Conservation (phyloP, 2,797 vertebrate genomes). For the Sebastes paucispinis region DNA sequence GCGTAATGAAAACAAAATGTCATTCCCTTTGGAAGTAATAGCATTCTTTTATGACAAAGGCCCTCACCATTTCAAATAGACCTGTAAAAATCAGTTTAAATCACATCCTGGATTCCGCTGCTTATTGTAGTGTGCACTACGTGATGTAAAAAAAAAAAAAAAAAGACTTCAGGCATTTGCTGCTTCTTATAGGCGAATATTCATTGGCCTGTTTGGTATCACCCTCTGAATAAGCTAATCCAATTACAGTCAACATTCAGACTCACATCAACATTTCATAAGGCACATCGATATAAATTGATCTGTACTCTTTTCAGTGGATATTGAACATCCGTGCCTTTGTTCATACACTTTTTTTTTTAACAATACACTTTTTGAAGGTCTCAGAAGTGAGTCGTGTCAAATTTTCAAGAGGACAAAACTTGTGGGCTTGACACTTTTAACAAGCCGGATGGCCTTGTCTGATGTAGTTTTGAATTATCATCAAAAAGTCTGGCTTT, state of each 20-base stretch:
- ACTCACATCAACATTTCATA: constrained; percentile 30
- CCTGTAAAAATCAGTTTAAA: constrained; percentile 31
- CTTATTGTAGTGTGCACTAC: constrained; percentile 1
- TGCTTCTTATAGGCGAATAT: constrained; percentile 18
- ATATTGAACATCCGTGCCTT: constrained; percentile 23
- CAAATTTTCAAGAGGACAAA: constrained; percentile 55
- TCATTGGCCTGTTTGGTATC: constrained; percentile 10
- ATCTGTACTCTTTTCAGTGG: constrained; percentile 18
- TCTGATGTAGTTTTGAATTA: constrained; percentile 48
- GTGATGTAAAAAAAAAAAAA: not conserved
- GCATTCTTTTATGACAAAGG: constrained; percentile 46
- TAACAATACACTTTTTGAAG: constrained; percentile 32
- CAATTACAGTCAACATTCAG: constrained; percentile 30
- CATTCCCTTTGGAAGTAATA: constrained; percentile 60
- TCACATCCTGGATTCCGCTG: constrained; percentile 21
- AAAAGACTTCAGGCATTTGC: not conserved
- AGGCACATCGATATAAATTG: constrained; percentile 46
- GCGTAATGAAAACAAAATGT: constrained; percentile 44
- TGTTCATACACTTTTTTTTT: constrained; percentile 18
- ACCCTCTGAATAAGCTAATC: constrained; percentile 7
- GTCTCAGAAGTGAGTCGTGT: constrained; percentile 39
- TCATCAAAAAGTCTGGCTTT: constrained; percentile 35
- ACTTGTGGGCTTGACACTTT: constrained; percentile 24
- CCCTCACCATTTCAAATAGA: constrained; percentile 28
- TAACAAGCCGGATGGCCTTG: constrained; percentile 61